These are phyloP conservation scores for Coreoperca whiteheadi DNA, from an alignment of 2,113 vertebrate species.

Conservation along the genomic window DNA sequence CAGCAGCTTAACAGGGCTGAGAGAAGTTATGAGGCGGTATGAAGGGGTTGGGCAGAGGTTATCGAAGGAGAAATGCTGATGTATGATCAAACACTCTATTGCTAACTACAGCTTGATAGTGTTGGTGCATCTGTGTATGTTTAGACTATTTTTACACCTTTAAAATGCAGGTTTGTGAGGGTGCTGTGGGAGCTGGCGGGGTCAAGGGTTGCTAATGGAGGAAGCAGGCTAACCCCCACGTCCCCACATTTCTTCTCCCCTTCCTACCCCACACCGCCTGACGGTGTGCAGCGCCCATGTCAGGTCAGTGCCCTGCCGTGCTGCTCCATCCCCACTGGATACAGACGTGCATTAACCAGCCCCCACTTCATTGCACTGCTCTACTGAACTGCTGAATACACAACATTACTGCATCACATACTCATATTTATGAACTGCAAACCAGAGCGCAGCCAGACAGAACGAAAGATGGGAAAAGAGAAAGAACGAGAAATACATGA, in stretches of 20 bases:
- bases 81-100: background rate
- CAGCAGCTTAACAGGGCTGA: conserved; percentile 52
- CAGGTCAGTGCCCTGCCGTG: conserved; percentile 17
- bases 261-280: conserved; percentile 6
- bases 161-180: conserved; percentile 39
- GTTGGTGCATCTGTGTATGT: background rate
- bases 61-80: conserved; percentile 15
- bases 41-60: conserved; percentile 20
- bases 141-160: conserved; percentile 8
- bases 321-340: conserved; percentile 28
- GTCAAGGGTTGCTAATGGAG: conserved; percentile 75
- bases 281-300: conserved; percentile 13
- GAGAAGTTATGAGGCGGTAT: conserved; percentile 14
- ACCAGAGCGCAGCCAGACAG: conserved; percentile 39
- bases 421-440: conserved; percentile 52
- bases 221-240: conserved; percentile 28
- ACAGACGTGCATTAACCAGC: conserved; percentile 58
- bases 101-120: background rate
- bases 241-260: conserved; percentile 3
- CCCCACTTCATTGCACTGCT: conserved; percentile 32
- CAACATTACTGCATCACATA: conserved; percentile 21
- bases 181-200: conserved; percentile 23
- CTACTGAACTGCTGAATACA: conserved; percentile 26
- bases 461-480: background rate
- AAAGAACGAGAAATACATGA: conserved; percentile 5